Conservation (phyloP, 37 sponge, comb jelly and placozoan species). For the Haliclona indistincta region DNA sequence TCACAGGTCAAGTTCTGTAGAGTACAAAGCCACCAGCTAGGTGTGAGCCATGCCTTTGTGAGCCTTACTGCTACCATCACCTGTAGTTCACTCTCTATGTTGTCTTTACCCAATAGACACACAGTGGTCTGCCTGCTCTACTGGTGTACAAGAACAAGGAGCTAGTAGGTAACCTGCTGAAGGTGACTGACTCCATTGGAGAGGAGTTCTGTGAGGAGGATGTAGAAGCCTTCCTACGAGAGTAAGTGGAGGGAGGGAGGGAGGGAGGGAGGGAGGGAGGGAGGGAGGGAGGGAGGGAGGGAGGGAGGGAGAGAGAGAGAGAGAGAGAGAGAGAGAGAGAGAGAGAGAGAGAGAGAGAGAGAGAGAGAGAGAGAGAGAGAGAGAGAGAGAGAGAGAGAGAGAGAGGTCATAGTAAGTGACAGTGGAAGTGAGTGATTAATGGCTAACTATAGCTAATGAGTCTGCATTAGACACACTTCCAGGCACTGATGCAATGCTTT, state of each 20-base stretch:
- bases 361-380: background rate
- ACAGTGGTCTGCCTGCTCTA: conserved; percentile 77
- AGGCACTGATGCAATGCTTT: too few species aligned
- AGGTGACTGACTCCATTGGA: conserved; percentile 61
- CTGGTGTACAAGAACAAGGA: conserved; percentile 72
- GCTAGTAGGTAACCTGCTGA: conserved; percentile 77
- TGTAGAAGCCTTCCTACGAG: conserved; percentile 69
- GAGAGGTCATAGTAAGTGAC: too few species aligned
- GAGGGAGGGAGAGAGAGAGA: too few species aligned
- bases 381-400: too few species aligned
- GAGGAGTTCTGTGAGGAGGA: conserved; percentile 61
- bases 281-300: too few species aligned
- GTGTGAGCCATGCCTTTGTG: conserved; percentile 61
- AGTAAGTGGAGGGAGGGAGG: too few species aligned
- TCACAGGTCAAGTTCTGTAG: conserved; percentile 73
- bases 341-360: background rate
- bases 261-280: too few species aligned
- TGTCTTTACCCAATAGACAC: conserved; percentile 3
- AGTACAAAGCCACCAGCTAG: conserved; percentile 54
- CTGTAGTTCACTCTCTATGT: background rate
- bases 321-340: background rate
- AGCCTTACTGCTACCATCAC: background rate
- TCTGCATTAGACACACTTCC: too few species aligned
- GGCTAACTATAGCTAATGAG: too few species aligned
- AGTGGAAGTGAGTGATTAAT: background rate